A percentile compares a stretch with the other conserved stretches of the same genome.
Evolutionary conservation across 1,140 invertebrate species (phyloP).

Genomic region (Caligus rogercresseyi): DNA sequence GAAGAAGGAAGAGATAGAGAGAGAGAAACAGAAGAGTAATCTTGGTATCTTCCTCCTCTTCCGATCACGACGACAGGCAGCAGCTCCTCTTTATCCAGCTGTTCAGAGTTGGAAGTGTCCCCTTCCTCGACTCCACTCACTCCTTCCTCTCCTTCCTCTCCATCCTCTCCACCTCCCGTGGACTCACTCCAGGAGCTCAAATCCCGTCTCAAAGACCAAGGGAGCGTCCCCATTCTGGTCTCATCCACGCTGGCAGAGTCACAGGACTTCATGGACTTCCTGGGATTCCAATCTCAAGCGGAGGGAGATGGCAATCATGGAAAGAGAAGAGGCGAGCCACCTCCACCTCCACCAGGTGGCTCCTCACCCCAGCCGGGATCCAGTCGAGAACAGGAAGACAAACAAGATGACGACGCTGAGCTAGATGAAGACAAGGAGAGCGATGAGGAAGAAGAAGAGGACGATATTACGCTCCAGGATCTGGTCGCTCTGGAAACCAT

Average conservation of each 20-base stretch:
- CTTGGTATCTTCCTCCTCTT: background rate
- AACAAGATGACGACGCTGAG: no score
- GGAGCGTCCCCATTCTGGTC: background rate
- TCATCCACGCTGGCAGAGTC: background rate
- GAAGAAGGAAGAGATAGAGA: background rate
- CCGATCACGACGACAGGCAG: background rate
- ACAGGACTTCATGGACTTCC: background rate
- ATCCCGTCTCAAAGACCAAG: background rate
- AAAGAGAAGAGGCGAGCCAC: background rate
- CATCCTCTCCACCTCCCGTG: background rate
- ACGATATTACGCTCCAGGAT: constrained; percentile 12
- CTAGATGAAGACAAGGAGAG: background rate
- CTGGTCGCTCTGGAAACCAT: constrained; percentile 10
- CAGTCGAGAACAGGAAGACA: background rate
- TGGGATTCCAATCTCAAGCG: background rate
- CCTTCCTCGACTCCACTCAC: background rate
- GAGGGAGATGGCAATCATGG: background rate
- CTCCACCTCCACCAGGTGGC: background rate
- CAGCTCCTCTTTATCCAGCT: background rate
- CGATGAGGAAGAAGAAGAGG: constrained; percentile 4
- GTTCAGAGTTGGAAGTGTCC: background rate
- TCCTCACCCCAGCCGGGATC: background rate
- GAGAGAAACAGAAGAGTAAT: background rate
- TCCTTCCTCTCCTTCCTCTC: background rate
- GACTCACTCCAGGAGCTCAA: background rate